A percentile compares a stretch with the other conserved stretches of the same genome.
phyloP scores from a whole-genome alignment of 2,113 vertebrate genomes.

The Lathamus discolor region DNA sequence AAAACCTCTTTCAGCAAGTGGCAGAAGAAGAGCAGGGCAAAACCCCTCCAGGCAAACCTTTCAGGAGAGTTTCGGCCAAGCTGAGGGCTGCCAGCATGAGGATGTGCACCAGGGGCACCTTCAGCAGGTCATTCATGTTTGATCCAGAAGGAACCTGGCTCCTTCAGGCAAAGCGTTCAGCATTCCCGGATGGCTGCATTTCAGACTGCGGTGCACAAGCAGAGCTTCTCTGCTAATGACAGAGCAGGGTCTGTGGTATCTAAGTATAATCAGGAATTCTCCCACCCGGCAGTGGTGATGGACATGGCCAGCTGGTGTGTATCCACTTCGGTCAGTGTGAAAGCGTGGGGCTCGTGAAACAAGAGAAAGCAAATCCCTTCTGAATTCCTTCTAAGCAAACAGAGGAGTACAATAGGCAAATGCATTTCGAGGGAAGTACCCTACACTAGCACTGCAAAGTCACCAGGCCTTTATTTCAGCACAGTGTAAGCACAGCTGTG shows the following conservation, averaged over 20 bases:
- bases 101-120: slow-evolving; percentile 77
- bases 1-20: not conserved
- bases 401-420: slow-evolving; percentile 72
- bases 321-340: slow-evolving; percentile 78
- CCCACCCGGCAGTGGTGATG: slow-evolving; percentile 76
- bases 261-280: slow-evolving; percentile 86
- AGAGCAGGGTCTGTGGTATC: slow-evolving; percentile 71
- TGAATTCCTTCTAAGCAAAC: slow-evolving; percentile 81
- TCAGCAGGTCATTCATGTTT: slow-evolving; percentile 82
- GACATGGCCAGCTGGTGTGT: slow-evolving; percentile 87
- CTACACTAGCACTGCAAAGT: not conserved
- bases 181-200: slow-evolving; percentile 71
- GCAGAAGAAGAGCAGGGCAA: slow-evolving; percentile 6
- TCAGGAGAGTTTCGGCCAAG: slow-evolving; percentile 77
- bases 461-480: not conserved
- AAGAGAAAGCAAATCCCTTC: slow-evolving; percentile 81
- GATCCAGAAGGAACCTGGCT: slow-evolving; percentile 61
- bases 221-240: slow-evolving; percentile 59
- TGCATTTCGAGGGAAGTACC: slow-evolving; percentile 15
- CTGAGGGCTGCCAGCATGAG: slow-evolving; percentile 78
- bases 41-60: slow-evolving; percentile 81
- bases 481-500: not conserved
- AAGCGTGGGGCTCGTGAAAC: slow-evolving; percentile 78
- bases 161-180: slow-evolving; percentile 56
- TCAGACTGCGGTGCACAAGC: slow-evolving; percentile 54